Base-by-base conservation (phyloP, 1,140 invertebrate genomes). In the Mylabris phalerata region DNA sequence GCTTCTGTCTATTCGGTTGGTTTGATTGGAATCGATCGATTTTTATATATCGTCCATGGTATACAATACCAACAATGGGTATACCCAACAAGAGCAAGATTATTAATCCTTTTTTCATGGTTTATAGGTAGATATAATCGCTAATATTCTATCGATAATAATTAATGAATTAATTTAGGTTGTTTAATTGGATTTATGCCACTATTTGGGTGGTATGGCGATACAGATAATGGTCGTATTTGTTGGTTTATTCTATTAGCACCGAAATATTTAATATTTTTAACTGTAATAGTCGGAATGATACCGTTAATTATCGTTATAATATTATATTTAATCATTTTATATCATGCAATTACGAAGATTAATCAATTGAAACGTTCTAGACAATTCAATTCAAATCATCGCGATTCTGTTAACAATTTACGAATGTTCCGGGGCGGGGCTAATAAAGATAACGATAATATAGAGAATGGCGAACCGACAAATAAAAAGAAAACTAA, bases 1-100 rank as follows among this genome's bases (percentile, higher is more conserved):
- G 77, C 79, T n/a, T 82, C 80, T 2, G 77, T 81, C 26, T 80
- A 80, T 63, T 81, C 78, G 26, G 78, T 82, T 0, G 78, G 75
- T 3, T 63, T 82, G n/a, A 80, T 83, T 50, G 80, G 77, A 32
- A 67, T 81, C 2, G 81, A 83, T 60, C 68, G 81, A 38, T 83
- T 78, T 60, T 73, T 82, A 44, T 83, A 80, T 61, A 83, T 83
- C 27, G 61, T 80, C 3, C 77, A 82, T 57, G 80, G 80, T 3
- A 61, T 82, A 2, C 77, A 81, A 59, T 81, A 83, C 59, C 73
- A 78, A 57, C 72, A 74, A 54, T 80, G 77, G 76, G 75, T 81
- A 27, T 79, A 75, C 60, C 77, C 78, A 0, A 75, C 67, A 2
- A 73, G 77, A 67, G 79, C 79, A 3, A 71, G 78, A 48, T 70